Evolutionary conservation across 2,888 invertebrate species (phyloP).

Genomic region (Andrena flavipes): DNA sequence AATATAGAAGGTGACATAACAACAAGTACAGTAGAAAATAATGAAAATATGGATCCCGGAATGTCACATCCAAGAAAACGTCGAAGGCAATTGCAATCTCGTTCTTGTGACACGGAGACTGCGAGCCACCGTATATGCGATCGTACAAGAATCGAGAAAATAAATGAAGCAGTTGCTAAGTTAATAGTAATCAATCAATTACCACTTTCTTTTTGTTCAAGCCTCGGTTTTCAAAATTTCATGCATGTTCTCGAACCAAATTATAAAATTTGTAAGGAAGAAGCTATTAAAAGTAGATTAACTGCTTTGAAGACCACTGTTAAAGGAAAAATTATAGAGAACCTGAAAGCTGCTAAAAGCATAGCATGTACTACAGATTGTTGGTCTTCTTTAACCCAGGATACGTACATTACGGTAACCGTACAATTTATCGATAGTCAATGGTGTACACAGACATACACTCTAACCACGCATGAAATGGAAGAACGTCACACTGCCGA

Average conservation of each 20-base stretch:
- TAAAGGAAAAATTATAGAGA: too few species aligned
- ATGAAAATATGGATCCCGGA: not conserved
- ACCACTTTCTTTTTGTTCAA: not conserved
- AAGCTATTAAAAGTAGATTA: too few species aligned
- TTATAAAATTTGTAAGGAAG: not conserved
- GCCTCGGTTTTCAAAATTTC: not conserved
- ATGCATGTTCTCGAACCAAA: not conserved
- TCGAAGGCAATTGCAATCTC: not conserved
- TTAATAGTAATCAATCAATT: slow-evolving; percentile 14
- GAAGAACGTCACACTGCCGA: too few species aligned
- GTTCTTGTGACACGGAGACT: not conserved
- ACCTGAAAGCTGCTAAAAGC: too few species aligned
- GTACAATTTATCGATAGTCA: not conserved
- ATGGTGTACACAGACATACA: not conserved
- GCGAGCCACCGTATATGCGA: not conserved
- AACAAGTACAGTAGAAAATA: not conserved
- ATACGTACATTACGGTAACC: slow-evolving; percentile 9
- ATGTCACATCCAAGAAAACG: not conserved
- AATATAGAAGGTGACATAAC: not conserved
- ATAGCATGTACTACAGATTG: too few species aligned
- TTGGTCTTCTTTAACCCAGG: not conserved
- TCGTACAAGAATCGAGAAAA: not conserved
- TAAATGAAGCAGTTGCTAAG: not conserved
- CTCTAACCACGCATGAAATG: too few species aligned
- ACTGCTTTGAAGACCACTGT: too few species aligned